These are phyloP conservation scores for Smittia sp. DNA, from an alignment of 2,888 invertebrate species.

Conservation along the genomic window DNA sequence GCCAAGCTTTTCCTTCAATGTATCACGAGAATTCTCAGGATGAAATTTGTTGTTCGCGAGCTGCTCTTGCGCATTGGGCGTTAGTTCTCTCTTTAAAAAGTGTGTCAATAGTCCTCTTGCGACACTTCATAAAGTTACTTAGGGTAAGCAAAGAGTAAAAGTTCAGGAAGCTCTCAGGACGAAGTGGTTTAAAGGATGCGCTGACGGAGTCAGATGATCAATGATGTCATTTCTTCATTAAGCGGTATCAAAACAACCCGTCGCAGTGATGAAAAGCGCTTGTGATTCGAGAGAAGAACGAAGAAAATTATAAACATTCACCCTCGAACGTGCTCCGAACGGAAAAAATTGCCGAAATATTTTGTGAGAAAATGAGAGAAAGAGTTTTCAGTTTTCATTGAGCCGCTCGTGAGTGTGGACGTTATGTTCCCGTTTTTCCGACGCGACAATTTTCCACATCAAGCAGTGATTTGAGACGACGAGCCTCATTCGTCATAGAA, in stretches of 20 bases:
- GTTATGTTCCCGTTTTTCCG: neutral
- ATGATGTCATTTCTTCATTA: neutral
- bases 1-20: neutral
- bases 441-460: neutral
- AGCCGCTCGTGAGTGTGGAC: slow-evolving; percentile 10
- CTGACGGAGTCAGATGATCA: neutral
- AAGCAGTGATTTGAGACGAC: neutral
- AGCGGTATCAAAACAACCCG: neutral
- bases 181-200: neutral
- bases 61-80: neutral
- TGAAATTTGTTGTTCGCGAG: neutral
- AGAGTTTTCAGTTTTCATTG: slow-evolving; percentile 33
- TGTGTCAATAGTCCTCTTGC: slow-evolving; percentile 6
- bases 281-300: too few species aligned
- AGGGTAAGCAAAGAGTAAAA: too few species aligned
- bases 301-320: neutral
- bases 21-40: neutral
- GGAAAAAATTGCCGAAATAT: neutral
- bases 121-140: neutral
- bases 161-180: neutral
- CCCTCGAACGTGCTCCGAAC: neutral
- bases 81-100: neutral
- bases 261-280: too few species aligned
- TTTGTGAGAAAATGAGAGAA: neutral
- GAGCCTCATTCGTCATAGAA: neutral